phyloP scores from a whole-genome alignment of 2,888 invertebrate genomes.

The Eupithecia subumbrata region DNA sequence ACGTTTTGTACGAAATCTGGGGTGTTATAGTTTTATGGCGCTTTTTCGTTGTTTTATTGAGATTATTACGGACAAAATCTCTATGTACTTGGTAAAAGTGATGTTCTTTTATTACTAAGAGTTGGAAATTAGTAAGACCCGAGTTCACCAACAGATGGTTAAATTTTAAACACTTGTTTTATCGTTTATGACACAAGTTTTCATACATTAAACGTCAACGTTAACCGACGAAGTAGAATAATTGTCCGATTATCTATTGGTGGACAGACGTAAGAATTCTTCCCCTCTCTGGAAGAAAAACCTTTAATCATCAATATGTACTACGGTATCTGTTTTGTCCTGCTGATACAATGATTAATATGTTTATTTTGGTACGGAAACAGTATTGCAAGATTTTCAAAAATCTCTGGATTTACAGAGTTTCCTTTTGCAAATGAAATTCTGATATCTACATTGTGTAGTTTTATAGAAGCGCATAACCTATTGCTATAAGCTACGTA shows the following conservation, averaged over 20 bases:
- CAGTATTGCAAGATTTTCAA: not conserved
- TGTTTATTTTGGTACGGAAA: not conserved
- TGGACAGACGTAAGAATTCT: too few relatives aligned
- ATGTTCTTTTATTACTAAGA: slow-evolving; percentile 1
- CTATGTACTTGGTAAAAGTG: not conserved
- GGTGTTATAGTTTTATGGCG: slow-evolving; percentile 38
- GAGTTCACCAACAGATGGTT: too few relatives aligned
- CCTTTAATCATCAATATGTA: not conserved
- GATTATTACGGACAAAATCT: slow-evolving; percentile 5
- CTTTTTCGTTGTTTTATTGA: slow-evolving; percentile 8
- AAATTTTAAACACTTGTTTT: too few relatives aligned
- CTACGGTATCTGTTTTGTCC: not conserved
- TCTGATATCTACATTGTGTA: not conserved
- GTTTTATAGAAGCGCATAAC: not conserved
- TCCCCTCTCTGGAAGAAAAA: not conserved
- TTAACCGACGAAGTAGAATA: too few relatives aligned
- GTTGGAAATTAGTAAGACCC: not conserved
- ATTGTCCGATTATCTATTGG: too few relatives aligned
- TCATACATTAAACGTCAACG: too few relatives aligned
- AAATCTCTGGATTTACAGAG: not conserved
- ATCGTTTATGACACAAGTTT: too few relatives aligned
- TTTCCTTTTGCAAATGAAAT: not conserved
- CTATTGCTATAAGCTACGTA: not conserved
- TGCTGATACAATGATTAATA: not conserved
- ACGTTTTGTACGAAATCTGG: slow-evolving; percentile 46